A percentile compares a stretch with the other conserved stretches of the same genome.
Evolutionary conservation across 2,888 invertebrate species (phyloP).

Genomic region (Orgyia antiqua): DNA sequence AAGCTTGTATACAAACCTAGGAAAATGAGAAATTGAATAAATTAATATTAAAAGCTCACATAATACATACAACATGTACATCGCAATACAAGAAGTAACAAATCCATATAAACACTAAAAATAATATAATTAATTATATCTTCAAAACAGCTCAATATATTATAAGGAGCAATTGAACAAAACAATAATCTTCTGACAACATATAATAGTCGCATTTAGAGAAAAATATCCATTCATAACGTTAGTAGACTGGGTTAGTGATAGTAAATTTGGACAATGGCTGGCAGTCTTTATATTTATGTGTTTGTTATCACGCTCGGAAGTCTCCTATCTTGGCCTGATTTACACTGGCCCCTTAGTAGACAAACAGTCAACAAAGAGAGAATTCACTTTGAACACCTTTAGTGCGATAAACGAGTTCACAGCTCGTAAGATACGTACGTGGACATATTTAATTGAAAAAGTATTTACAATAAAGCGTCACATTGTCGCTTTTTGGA

Average conservation of each 20-base stretch:
- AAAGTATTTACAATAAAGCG: too few species aligned
- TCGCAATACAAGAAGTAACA: too few species aligned
- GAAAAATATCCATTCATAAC: constrained; percentile 42
- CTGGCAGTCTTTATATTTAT: constrained; percentile 61
- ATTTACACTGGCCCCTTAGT: constrained; percentile 53
- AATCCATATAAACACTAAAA: too few species aligned
- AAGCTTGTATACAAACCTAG: too few species aligned
- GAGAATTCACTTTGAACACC: constrained; percentile 54
- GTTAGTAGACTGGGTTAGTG: constrained; percentile 45
- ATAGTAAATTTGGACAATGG: constrained; percentile 63
- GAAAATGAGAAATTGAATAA: too few species aligned
- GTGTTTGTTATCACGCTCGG: constrained; percentile 67
- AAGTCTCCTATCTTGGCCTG: constrained; percentile 58
- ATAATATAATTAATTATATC: too few species aligned
- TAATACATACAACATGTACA: too few species aligned
- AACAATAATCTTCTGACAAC: constrained; percentile 18
- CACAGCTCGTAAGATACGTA: constrained; percentile 30
- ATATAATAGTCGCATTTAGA: constrained; percentile 28
- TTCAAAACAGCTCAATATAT: too few species aligned
- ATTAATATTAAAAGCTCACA: too few species aligned
- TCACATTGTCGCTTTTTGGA: too few species aligned
- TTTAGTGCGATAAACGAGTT: constrained; percentile 37
- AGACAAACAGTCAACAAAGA: constrained; percentile 55
- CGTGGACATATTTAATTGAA: constrained; percentile 19
- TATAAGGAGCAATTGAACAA: too few species aligned